A percentile compares a stretch with the other conserved stretches of the same genome.
phyloP scores from a whole-genome alignment of 1,140 invertebrate genomes.

The Drosophila serrata region DNA sequence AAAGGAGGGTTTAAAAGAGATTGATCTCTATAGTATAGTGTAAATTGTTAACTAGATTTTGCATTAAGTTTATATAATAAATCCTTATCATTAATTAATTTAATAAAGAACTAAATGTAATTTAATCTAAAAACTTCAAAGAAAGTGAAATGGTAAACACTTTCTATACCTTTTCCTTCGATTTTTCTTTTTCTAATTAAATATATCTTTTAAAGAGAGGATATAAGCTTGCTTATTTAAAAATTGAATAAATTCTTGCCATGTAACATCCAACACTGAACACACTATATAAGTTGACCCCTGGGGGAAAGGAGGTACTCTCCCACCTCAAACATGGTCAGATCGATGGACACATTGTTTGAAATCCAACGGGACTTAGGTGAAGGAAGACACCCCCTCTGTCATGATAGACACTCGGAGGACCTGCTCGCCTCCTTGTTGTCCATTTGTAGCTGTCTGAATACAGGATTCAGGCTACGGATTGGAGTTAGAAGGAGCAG shows the following conservation, averaged over 20 bases:
- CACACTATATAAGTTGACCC: not conserved
- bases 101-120: too few relatives aligned
- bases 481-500: not conserved
- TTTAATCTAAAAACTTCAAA: too few relatives aligned
- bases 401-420: slow-evolving; percentile 4
- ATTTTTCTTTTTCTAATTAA: not conserved
- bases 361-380: slow-evolving; percentile 1
- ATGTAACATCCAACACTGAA: not conserved
- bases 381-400: slow-evolving; percentile 1
- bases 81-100: not conserved
- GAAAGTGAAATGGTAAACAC: too few relatives aligned
- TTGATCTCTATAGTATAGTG: too few relatives aligned
- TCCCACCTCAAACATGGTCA: slow-evolving; percentile 8
- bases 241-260: not conserved
- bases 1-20: not conserved
- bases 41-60: too few relatives aligned
- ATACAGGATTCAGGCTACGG: not conserved
- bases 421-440: not conserved
- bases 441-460: slow-evolving; percentile 13
- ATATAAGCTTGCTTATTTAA: not conserved
- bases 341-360: slow-evolving; percentile 24
- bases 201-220: not conserved
- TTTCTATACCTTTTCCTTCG: not conserved
- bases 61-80: not conserved
- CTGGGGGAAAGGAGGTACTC: not conserved